Base-by-base conservation (phyloP, 1,140 invertebrate species). In the Euwallacea similis region DNA sequence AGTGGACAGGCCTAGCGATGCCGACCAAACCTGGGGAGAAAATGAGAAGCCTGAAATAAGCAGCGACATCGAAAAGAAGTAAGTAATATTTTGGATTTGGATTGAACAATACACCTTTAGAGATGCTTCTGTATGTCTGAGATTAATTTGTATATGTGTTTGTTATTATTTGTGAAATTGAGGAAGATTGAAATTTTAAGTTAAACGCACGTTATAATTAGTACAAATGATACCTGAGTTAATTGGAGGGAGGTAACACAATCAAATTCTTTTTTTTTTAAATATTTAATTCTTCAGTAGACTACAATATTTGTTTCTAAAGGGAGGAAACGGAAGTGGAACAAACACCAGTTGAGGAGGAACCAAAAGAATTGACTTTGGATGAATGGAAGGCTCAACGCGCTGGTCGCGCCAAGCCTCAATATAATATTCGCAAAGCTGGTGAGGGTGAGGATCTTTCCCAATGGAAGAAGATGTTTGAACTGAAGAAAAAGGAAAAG, bases 401-500 rank as follows among this genome's bases (percentile, higher is more conserved):
- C 78, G 87, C 87, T 68, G 87, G 87, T 65, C 87, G 91, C 77
- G 87, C 87, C 53, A 92, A 91, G 78, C 94, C 94, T 41, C 89
- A 90, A 73, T 97, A 92, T 79, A 97, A 97, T 82, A 83, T 96
- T 74, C 88, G 95, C 69, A 95, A 96, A 83, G 92, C 95, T 66
- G 94, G 94, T 53, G 94, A 97, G 85, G 95, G 95, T 46, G 94
- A 96, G 80, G 93, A 96, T 81, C 86, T 90, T 54, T 88, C 90
- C 56, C 93, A 95, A 81, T 96, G 94, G 94, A 96, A 96, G 82
- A 96, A 96, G 77, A 93, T 95, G 87, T 92, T 93, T 75, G 87
- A 89, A 76, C 83, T 94, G 55, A 89, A 92, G 78, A 93, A 92
- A 81, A 93, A 93, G 81, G 90, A 91, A 79, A 88, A 90, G 2